Evolutionary conservation across 1,140 invertebrate genomes (phyloP).

Genomic region (Ericerus pela): DNA sequence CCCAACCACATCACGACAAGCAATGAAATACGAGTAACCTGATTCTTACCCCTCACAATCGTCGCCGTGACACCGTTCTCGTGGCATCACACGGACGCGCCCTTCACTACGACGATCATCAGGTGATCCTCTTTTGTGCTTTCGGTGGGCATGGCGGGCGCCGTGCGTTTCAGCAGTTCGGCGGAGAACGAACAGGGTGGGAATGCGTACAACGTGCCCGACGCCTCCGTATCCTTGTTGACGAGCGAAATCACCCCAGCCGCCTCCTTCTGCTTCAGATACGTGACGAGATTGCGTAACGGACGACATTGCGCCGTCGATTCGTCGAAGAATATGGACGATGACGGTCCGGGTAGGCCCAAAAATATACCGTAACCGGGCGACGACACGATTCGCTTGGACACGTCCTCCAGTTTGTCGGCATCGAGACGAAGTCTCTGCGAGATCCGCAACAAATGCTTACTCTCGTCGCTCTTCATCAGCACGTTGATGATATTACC

Average conservation of each 20-base stretch:
- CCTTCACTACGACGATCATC: slow-evolving; percentile 85
- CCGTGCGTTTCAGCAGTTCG: slow-evolving; percentile 72
- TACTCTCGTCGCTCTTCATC: slow-evolving; percentile 81
- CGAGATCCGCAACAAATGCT: slow-evolving; percentile 80
- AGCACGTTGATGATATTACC: slow-evolving; percentile 79
- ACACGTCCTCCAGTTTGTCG: slow-evolving; percentile 88
- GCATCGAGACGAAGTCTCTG: slow-evolving; percentile 83
- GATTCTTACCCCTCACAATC: no score
- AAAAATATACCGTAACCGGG: slow-evolving; percentile 79
- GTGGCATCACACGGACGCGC: no score
- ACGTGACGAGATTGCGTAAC: slow-evolving; percentile 82
- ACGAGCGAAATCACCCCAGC: slow-evolving; percentile 88
- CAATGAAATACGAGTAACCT: no score
- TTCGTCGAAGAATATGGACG: slow-evolving; percentile 57
- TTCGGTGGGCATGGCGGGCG: slow-evolving; percentile 74
- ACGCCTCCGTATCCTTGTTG: slow-evolving; percentile 72
- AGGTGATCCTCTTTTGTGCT: slow-evolving; percentile 84
- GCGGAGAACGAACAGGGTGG: slow-evolving; percentile 82
- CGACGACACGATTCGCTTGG: slow-evolving; percentile 72
- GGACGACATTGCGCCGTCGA: slow-evolving; percentile 73
- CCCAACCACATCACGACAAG: no score
- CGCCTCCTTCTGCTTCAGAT: slow-evolving; percentile 94
- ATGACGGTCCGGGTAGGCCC: slow-evolving; percentile 64
- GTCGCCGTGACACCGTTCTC: no score
- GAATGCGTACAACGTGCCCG: slow-evolving; percentile 90